phyloP scores from a whole-genome alignment of 2,888 invertebrate species.

The Ganaspis brasiliensis region DNA sequence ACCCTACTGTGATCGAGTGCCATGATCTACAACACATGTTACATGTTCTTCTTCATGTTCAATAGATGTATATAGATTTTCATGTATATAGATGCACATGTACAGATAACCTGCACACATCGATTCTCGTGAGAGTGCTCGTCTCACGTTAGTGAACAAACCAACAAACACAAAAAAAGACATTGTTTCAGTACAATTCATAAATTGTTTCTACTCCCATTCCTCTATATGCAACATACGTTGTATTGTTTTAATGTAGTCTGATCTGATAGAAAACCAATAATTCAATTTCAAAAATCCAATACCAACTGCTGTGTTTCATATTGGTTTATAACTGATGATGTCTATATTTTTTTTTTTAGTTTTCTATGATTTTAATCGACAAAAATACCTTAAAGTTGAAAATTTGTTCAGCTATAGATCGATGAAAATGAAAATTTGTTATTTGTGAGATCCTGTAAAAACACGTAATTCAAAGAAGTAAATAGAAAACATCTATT shows the following conservation, averaged over 20 bases:
- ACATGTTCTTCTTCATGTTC: slow-evolving; percentile 48
- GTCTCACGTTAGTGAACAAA: slow-evolving; percentile 18
- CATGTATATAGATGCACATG: slow-evolving; percentile 42
- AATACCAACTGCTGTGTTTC: not conserved
- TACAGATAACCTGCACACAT: slow-evolving; percentile 17
- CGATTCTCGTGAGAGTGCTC: slow-evolving; percentile 30
- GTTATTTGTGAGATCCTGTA: too few species aligned
- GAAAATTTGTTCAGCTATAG: too few species aligned
- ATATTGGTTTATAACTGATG: not conserved
- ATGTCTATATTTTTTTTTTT: too few species aligned
- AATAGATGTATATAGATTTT: slow-evolving; percentile 49
- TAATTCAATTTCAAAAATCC: slow-evolving; percentile 15
- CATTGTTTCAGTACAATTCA: slow-evolving; percentile 22
- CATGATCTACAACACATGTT: slow-evolving; percentile 50
- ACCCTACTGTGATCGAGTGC: slow-evolving; percentile 59
- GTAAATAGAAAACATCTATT: too few species aligned
- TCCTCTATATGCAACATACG: not conserved
- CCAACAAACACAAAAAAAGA: slow-evolving; percentile 8
- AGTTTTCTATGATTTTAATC: not conserved
- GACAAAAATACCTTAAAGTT: too few species aligned
- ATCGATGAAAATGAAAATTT: too few species aligned
- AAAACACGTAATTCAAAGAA: too few species aligned
- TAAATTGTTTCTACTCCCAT: not conserved
- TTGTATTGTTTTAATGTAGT: slow-evolving; percentile 2
- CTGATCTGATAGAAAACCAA: slow-evolving; percentile 12